Percentiles rank a stretch among this genome's conserved stretches.
Conservation (phyloP, 2,113 vertebrate species). For the Spermophilus dauricus region DNA sequence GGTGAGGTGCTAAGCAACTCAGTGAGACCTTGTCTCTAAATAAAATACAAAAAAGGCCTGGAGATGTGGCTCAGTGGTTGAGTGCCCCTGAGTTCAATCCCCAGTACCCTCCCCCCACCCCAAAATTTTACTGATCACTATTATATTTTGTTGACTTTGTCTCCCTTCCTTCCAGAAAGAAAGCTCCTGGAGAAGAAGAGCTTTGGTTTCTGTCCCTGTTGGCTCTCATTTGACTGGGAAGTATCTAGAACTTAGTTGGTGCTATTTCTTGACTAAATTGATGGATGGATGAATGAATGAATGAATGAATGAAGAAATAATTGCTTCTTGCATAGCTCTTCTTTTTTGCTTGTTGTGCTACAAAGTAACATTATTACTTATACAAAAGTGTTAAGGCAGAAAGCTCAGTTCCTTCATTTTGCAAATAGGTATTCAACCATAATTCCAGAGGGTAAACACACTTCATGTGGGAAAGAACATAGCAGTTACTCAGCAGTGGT, state of each 20-base stretch:
- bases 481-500: not conserved
- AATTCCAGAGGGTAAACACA: not conserved
- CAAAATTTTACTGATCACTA: not conserved
- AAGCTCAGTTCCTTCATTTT: conserved; percentile 22
- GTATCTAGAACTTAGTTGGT: not conserved
- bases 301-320: not conserved
- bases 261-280: conserved; percentile 14
- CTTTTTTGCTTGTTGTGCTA: not conserved
- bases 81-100: no score
- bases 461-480: not conserved
- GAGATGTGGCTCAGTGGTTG: no score
- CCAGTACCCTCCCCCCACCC: no score
- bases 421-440: not conserved
- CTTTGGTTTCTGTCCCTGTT: not conserved
- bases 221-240: not conserved
- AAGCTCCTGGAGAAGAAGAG: not conserved
- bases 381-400: not conserved
- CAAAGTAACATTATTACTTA: not conserved
- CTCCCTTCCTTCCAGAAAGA: not conserved
- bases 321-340: not conserved
- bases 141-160: not conserved
- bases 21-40: no score
- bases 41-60: no score
- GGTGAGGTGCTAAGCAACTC: no score
- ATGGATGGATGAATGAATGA: not conserved